Evolutionary conservation across 1,140 invertebrate species (phyloP).

Genomic region (Pseudomyrmex sp.): DNA sequence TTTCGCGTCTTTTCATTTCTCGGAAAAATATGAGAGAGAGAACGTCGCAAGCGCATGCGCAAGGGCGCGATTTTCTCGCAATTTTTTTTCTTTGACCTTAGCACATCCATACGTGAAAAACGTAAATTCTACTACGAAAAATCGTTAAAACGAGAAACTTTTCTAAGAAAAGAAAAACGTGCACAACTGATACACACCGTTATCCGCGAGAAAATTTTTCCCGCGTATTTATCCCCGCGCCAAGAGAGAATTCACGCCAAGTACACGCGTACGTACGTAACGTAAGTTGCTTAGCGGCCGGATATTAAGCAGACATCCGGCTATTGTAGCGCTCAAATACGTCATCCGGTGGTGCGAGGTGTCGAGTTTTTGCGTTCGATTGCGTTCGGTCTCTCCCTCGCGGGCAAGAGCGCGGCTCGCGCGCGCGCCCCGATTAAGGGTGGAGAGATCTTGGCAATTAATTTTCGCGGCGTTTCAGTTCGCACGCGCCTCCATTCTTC

Average conservation of each 20-base stretch:
- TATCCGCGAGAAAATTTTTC: background rate
- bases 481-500: background rate
- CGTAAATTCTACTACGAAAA: too few species aligned
- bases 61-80: background rate
- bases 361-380: conserved; percentile 39
- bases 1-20: conserved; percentile 17
- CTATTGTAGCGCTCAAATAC: conserved; percentile 62
- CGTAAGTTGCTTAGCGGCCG: conserved; percentile 17
- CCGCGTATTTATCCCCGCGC: background rate
- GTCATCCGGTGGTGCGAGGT: background rate
- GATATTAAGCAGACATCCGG: conserved; percentile 68
- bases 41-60: too few species aligned
- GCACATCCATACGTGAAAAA: background rate
- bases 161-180: background rate
- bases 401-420: background rate
- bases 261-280: conserved; percentile 5
- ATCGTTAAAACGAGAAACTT: background rate
- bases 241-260: conserved; percentile 5
- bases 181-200: background rate
- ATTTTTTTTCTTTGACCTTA: background rate
- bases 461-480: conserved; percentile 32
- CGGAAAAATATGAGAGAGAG: background rate
- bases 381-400: background rate
- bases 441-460: conserved; percentile 31
- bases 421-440: background rate